Conservation (phyloP, 2,113 vertebrate species). For the Hemicordylus capensis region DNA sequence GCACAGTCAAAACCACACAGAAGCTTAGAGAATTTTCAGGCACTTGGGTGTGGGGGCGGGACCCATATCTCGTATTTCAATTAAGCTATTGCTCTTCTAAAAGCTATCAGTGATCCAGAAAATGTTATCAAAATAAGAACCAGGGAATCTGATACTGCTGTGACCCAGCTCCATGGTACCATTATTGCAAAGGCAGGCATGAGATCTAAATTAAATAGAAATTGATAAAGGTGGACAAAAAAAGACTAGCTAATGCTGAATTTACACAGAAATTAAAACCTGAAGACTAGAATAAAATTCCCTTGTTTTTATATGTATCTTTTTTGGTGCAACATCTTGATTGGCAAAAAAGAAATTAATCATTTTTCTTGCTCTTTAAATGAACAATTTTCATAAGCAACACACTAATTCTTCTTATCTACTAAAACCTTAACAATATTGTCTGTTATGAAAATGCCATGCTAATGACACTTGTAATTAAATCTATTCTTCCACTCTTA, state of each 20-base stretch:
- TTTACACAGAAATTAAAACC: not conserved
- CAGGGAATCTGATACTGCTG: not conserved
- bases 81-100: conserved; percentile 56
- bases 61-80: conserved; percentile 42
- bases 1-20: conserved; percentile 42
- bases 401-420: conserved; percentile 70
- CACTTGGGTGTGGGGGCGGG: conserved; percentile 43
- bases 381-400: conserved; percentile 71
- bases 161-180: not conserved
- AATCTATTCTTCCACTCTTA: conserved; percentile 67
- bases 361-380: conserved; percentile 67
- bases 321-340: conserved; percentile 65
- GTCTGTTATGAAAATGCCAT: conserved; percentile 63
- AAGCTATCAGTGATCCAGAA: conserved; percentile 35
- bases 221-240: not conserved
- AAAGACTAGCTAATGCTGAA: conserved; percentile 34
- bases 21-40: conserved; percentile 33
- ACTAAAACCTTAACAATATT: conserved; percentile 71
- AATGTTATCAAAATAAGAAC: conserved; percentile 39
- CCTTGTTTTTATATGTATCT: conserved; percentile 18
- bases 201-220: not conserved
- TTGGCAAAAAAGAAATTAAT: conserved; percentile 75
- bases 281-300: conserved; percentile 25
- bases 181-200: not conserved
- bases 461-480: conserved; percentile 78